Percentiles rank a stretch among this genome's conserved stretches.
Conservation (phyloP, 1,140 invertebrate genomes). For the Bombus sibiricus region DNA sequence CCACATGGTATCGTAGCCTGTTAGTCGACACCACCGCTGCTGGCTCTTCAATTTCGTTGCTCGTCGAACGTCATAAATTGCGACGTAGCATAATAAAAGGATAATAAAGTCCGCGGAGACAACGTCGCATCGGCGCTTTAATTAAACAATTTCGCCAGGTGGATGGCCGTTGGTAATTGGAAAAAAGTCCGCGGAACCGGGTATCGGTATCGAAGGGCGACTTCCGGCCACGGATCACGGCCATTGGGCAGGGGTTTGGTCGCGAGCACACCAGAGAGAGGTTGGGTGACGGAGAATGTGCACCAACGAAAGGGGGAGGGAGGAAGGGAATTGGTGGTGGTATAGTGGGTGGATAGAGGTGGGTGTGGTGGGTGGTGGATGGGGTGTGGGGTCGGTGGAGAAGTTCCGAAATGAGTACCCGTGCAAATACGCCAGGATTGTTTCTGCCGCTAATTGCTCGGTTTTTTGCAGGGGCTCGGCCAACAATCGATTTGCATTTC, state of each 20-base stretch:
- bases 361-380: constrained; percentile 6
- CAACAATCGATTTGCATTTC: constrained; percentile 77
- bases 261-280: constrained; percentile 4
- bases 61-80: constrained; percentile 28
- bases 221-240: constrained; percentile 63
- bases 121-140: constrained; percentile 50
- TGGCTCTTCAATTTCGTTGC: constrained; percentile 14
- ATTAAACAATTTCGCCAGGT: constrained; percentile 63
- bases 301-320: not conserved
- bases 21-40: not conserved
- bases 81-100: constrained; percentile 34
- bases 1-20: too few species aligned
- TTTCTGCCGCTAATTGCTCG: constrained; percentile 78
- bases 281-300: constrained; percentile 6
- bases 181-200: constrained; percentile 64
- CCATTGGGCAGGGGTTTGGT: constrained; percentile 33
- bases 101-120: constrained; percentile 22
- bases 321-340: constrained; percentile 33
- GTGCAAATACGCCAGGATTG: constrained; percentile 76
- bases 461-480: constrained; percentile 72
- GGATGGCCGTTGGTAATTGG: constrained; percentile 51
- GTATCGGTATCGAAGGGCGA: constrained; percentile 71
- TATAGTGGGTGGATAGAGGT: not conserved
- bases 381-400: constrained; percentile 50
- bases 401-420: constrained; percentile 75